These are phyloP conservation scores for Euclidia mi DNA, from an alignment of 2,888 invertebrate genomes.

Conservation along the genomic window DNA sequence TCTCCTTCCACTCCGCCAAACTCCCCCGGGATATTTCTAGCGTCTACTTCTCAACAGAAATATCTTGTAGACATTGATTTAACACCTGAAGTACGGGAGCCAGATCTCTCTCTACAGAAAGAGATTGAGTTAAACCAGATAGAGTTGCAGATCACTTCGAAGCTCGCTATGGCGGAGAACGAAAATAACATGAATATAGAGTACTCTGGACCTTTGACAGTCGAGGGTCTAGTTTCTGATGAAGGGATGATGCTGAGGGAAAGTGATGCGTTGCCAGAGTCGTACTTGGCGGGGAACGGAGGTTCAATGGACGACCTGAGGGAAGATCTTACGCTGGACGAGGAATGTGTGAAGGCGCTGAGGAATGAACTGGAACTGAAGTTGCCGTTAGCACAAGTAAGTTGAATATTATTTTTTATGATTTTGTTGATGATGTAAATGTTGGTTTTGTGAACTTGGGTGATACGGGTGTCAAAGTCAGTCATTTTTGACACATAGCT, in stretches of 20 bases:
- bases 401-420: constrained; percentile 29
- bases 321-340: constrained; percentile 91
- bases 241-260: constrained; percentile 65
- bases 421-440: no score
- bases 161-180: constrained; percentile 87
- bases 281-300: constrained; percentile 85
- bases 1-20: constrained; percentile 85
- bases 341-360: constrained; percentile 92
- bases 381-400: constrained; percentile 92
- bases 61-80: constrained; percentile 80
- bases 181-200: constrained; percentile 88
- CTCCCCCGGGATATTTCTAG: constrained; percentile 81
- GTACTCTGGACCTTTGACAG: constrained; percentile 81
- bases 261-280: constrained; percentile 72
- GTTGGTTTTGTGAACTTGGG: no score
- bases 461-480: no score
- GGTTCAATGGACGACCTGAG: constrained; percentile 87
- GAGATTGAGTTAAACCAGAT: constrained; percentile 82
- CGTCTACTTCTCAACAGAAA: constrained; percentile 78
- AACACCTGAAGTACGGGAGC: constrained; percentile 54
- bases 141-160: constrained; percentile 84
- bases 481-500: no score
- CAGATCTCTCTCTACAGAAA: constrained; percentile 63
- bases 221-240: constrained; percentile 72
- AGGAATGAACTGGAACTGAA: constrained; percentile 93